These are phyloP conservation scores for Craniophora ligustri DNA, from an alignment of 2,888 invertebrate genomes.

Conservation along the genomic window DNA sequence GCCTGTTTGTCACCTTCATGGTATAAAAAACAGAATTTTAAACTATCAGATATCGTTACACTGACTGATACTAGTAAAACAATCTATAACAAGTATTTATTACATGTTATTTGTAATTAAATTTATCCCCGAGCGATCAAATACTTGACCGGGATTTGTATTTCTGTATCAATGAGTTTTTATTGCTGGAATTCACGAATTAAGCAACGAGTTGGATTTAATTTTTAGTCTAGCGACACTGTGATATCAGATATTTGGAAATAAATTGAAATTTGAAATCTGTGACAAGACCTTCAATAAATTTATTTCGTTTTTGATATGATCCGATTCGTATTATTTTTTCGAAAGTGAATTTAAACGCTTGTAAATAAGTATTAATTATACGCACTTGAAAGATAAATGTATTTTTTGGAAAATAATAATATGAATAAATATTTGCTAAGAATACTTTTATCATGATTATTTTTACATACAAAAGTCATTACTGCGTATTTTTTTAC, in stretches of 20 bases:
- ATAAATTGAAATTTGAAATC: slow-evolving; percentile 25
- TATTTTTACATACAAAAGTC: no score
- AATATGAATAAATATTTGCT: no score
- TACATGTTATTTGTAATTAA: no score
- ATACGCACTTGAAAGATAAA: no score
- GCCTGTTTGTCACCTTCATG: no score
- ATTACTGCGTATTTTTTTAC: no score
- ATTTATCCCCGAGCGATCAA: slow-evolving; percentile 15
- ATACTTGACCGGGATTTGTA: slow-evolving; percentile 18
- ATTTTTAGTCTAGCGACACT: slow-evolving; percentile 14
- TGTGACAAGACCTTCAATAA: slow-evolving; percentile 17
- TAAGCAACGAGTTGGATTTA: slow-evolving; percentile 19
- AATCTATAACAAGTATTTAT: no score
- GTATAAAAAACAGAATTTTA: background rate
- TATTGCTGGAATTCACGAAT: slow-evolving; percentile 21
- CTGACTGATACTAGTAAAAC: no score
- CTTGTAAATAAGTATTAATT: no score
- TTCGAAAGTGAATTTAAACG: background rate
- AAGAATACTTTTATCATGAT: no score
- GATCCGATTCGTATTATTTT: background rate
- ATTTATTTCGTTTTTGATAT: background rate
- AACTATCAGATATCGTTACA: background rate
- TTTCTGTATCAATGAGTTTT: slow-evolving; percentile 27
- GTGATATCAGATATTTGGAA: slow-evolving; percentile 27
- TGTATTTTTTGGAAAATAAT: no score